Evolutionary conservation across 2,797 vertebrate species (phyloP).

Genomic region (Hydrophis major): DNA sequence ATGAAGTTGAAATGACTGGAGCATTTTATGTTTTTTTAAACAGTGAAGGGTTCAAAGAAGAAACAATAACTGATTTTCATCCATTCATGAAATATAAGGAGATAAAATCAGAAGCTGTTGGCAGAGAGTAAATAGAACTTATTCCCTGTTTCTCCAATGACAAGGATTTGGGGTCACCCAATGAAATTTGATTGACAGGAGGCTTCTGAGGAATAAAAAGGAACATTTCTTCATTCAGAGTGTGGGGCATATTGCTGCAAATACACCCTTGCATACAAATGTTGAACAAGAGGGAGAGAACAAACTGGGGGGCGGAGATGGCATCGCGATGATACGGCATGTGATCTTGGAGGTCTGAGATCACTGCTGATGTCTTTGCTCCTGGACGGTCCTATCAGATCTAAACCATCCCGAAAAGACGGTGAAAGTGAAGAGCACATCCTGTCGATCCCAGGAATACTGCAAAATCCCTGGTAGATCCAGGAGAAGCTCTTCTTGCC

Average conservation of each 20-base stretch:
- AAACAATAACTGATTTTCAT: neutral
- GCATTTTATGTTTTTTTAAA: neutral
- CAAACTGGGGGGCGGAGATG: no score
- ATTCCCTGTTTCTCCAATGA: neutral
- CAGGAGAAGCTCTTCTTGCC: no score
- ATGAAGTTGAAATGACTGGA: neutral
- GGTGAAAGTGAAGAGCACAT: no score
- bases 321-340: no score
- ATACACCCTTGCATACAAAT: neutral
- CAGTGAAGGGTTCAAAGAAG: neutral
- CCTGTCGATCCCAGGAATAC: no score
- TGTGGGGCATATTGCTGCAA: neutral
- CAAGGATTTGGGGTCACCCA: neutral
- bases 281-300: neutral
- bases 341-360: no score
- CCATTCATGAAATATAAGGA: neutral
- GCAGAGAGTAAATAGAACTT: neutral
- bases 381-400: no score
- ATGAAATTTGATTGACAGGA: neutral
- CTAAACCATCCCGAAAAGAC: no score
- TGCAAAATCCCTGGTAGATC: no score
- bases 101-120: neutral
- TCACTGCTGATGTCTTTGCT: no score
- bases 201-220: neutral
- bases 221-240: neutral